Conservation (phyloP, 1,140 invertebrate species). For the Riptortus pedestris region DNA sequence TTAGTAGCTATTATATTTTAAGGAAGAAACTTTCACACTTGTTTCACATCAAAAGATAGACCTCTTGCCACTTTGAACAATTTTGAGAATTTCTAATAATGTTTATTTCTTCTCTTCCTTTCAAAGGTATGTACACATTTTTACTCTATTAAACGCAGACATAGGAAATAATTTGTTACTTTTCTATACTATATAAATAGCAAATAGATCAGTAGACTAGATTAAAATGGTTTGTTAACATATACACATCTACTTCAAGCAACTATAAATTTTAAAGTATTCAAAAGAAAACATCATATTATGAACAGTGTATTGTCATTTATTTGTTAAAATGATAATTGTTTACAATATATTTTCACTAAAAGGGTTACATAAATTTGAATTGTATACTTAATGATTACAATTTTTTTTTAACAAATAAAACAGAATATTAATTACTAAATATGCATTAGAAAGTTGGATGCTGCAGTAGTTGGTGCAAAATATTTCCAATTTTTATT, state of each 20-base stretch:
- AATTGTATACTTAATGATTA: no score
- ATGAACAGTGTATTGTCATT: constrained; percentile 12
- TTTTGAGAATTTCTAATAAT: background rate
- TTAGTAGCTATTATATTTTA: background rate
- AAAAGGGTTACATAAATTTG: no score
- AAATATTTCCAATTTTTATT: no score
- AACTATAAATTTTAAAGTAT: background rate
- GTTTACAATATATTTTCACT: background rate
- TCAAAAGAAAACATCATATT: background rate
- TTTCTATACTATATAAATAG: background rate
- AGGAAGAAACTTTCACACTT: constrained; percentile 7
- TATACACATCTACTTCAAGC: background rate
- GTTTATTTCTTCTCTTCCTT: background rate
- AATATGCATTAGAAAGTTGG: no score
- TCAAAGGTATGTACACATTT: background rate
- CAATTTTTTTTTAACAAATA: no score
- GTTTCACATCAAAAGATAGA: background rate
- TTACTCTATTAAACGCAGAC: background rate
- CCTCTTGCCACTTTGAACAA: background rate
- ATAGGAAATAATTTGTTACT: background rate
- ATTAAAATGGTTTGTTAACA: background rate
- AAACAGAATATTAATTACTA: no score
- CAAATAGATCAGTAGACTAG: background rate
- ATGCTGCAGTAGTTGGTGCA: no score
- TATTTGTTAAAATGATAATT: background rate